These are phyloP conservation scores for Periparus ater DNA, from an alignment of 2,797 vertebrate species.

Conservation along the genomic window DNA sequence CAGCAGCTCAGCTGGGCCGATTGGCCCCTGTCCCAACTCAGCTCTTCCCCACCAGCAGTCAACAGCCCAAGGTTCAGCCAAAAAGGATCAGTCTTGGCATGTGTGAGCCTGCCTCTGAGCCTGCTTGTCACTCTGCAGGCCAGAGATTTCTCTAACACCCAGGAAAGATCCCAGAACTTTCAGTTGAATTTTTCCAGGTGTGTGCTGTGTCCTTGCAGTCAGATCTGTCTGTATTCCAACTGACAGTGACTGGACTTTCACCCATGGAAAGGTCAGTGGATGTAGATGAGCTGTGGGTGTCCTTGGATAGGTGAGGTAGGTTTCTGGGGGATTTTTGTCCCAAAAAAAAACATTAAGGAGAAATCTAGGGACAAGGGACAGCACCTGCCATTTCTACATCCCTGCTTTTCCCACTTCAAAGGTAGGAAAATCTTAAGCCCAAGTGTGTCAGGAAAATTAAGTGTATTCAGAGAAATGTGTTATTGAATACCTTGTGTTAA, in stretches of 20 bases:
- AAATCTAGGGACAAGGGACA: not conserved
- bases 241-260: not conserved
- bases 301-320: not conserved
- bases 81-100: not conserved
- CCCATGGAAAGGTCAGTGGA: rapidly evolving
- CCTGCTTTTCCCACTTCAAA: not conserved
- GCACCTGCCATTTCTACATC: not conserved
- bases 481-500: not conserved
- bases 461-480: not conserved
- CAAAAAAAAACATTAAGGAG: not conserved
- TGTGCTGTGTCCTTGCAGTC: not conserved
- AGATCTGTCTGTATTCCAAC: not conserved
- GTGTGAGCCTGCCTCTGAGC: not conserved
- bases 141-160: not conserved
- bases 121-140: not conserved
- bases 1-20: not conserved
- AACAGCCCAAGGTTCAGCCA: not conserved
- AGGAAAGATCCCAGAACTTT: not conserved
- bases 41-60: not conserved
- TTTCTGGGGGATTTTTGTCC: not conserved
- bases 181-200: not conserved
- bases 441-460: not conserved
- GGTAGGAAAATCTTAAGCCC: not conserved
- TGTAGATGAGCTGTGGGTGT: not conserved
- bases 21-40: not conserved